phyloP scores from a whole-genome alignment of 2,888 invertebrate species.

The Euclidia mi region DNA sequence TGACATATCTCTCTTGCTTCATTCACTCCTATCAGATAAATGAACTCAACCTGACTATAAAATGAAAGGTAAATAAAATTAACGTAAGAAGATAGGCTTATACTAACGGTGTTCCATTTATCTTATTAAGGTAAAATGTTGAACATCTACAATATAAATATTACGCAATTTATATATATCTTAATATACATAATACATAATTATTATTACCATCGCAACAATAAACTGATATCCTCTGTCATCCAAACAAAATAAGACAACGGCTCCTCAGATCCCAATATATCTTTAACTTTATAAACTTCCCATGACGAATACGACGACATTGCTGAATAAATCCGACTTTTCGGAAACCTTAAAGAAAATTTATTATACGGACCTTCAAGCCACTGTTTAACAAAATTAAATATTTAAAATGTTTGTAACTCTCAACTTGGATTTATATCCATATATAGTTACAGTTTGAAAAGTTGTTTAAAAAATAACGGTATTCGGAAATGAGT shows the following conservation, averaged over 20 bases:
- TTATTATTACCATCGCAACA: background rate
- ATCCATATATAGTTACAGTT: too few relatives aligned
- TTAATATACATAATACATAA: background rate
- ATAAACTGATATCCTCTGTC: background rate
- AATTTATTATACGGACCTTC: conserved; percentile 73
- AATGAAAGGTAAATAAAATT: too few relatives aligned
- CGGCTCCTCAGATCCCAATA: conserved; percentile 34
- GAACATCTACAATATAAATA: too few relatives aligned
- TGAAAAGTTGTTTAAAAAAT: conserved; percentile 15
- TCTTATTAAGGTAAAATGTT: too few relatives aligned
- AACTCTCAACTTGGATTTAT: conserved; percentile 22
- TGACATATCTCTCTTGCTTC: too few relatives aligned
- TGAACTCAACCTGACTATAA: too few relatives aligned
- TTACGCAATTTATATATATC: too few relatives aligned
- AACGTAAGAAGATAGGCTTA: too few relatives aligned
- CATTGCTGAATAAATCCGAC: conserved; percentile 59
- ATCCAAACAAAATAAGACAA: conserved; percentile 20
- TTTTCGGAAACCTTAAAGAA: conserved; percentile 66
- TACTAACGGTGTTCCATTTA: too few relatives aligned
- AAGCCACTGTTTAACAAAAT: conserved; percentile 69
- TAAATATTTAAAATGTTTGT: conserved; percentile 63
- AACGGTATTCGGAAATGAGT: conserved; percentile 4
- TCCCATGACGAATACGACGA: conserved; percentile 55
- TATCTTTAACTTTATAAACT: conserved; percentile 46
- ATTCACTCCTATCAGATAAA: too few relatives aligned